Percentiles rank a stretch among this genome's conserved stretches.
Evolutionary conservation across 2,797 vertebrate species (phyloP).

Genomic region (Danio tinwini): DNA sequence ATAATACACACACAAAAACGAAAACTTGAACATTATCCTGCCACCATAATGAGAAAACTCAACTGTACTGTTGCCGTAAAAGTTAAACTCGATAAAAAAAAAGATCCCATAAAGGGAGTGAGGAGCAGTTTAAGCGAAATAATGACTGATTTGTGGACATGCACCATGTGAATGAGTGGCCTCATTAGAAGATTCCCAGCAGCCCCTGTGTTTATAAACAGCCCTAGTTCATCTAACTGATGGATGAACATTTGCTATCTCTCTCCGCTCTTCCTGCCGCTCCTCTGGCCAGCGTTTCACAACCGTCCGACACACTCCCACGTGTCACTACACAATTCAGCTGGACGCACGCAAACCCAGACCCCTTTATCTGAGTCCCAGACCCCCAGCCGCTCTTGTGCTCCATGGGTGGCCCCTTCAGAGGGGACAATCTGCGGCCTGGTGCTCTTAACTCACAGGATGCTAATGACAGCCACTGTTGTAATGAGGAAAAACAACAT

Average conservation of each 20-base stretch:
- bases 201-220: constrained; percentile 81
- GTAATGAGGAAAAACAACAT: constrained; percentile 79
- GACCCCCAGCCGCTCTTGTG: constrained; percentile 59
- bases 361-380: constrained; percentile 10
- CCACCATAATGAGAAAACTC: not conserved
- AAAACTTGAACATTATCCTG: not conserved
- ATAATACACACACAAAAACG: not conserved
- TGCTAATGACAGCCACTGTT: constrained; percentile 63
- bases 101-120: not conserved
- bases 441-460: constrained; percentile 61
- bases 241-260: constrained; percentile 78
- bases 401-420: constrained; percentile 79
- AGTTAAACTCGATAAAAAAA: not conserved
- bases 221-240: constrained; percentile 74
- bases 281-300: constrained; percentile 75
- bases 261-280: constrained; percentile 73
- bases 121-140: constrained; percentile 11
- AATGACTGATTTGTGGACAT: constrained; percentile 35
- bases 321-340: constrained; percentile 53
- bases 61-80: not conserved
- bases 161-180: constrained; percentile 55
- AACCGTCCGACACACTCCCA: constrained; percentile 63
- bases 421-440: constrained; percentile 61
- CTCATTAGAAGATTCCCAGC: constrained; percentile 85
- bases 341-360: constrained; percentile 50